Base-by-base conservation (phyloP, 2,797 vertebrate species). In the Scarus forsteni region DNA sequence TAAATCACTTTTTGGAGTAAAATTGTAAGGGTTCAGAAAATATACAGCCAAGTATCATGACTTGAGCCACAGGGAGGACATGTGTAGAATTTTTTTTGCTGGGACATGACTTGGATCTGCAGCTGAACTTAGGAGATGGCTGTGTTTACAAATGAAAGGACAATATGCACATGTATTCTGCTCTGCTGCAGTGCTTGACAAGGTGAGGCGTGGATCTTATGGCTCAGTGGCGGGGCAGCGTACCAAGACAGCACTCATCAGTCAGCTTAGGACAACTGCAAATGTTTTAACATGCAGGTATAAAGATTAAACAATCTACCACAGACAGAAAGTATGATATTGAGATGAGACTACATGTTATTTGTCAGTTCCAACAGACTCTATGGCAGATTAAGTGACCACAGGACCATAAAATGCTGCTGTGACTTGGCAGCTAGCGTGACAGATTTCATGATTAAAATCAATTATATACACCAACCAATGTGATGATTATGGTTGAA, bases 181-280 rank as follows among this genome's bases (percentile, higher is more conserved):
- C 73, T 84, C 67, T 44, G 73, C 84, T 56, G 65, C 65, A 19
- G 70, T 54, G 61, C 58, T 46, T 70, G 70, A 84, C 72, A 27
- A 73, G 53, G 70, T 70, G 70, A 80, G 64, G 70, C 49, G 3
- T 6, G 13, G 69, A 45, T 74, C 57, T 73, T 49, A 13, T 44
- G 78, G 72, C 72, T 83, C 80, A 60, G 67, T 54, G 49, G 58
- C 55, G 63, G 56, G 44, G 69, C 44, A 15, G 19, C 15, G 58
- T 54, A 57, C 50, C 19, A 48, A 63, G 53, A 63, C 78, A 71
- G 70, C 65, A 12, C 75, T 61, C 66, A 13, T 67, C 71, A 84
- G 88, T 89, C 84, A 88, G 70, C 85, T 75, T 75, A 88, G 89
- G 88, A 90, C 88, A 82, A 81, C 78, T 89, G 87, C 91, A 92